A percentile compares a stretch with the other conserved stretches of the same genome.
Evolutionary conservation across 2,888 invertebrate species (phyloP).

Genomic region (Mimas tiliae): DNA sequence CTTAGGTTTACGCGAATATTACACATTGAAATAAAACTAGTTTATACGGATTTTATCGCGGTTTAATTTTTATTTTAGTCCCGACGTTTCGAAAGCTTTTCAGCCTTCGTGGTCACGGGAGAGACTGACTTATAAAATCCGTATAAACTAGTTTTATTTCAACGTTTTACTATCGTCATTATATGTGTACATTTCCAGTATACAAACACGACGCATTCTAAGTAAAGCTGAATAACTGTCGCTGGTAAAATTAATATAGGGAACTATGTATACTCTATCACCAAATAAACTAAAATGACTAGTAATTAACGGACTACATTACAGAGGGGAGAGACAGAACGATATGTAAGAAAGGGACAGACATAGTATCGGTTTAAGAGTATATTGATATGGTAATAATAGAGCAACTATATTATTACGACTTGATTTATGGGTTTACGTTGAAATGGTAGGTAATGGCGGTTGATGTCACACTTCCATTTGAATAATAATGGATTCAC

Average conservation of each 20-base stretch:
- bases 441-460: background rate
- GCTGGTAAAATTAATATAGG: background rate
- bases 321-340: background rate
- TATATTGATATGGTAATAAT: background rate
- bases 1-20: no score
- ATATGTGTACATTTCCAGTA: no score
- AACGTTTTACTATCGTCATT: no score
- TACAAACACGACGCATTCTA: no score
- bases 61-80: no score
- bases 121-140: no score
- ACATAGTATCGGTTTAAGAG: background rate
- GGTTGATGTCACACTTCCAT: background rate
- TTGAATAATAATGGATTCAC: background rate
- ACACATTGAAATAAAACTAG: no score
- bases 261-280: conserved; percentile 14
- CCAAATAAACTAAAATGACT: background rate
- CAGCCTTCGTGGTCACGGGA: no score
- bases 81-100: no score
- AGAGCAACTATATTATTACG: background rate
- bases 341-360: background rate
- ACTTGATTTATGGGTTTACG: background rate
- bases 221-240: no score
- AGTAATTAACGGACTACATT: background rate
- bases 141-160: no score
- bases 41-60: no score